Evolutionary conservation across 2,797 vertebrate genomes (phyloP), one percentile per base, ranked within the genome.

Genomic region (Danio jaintianensis): DNA sequence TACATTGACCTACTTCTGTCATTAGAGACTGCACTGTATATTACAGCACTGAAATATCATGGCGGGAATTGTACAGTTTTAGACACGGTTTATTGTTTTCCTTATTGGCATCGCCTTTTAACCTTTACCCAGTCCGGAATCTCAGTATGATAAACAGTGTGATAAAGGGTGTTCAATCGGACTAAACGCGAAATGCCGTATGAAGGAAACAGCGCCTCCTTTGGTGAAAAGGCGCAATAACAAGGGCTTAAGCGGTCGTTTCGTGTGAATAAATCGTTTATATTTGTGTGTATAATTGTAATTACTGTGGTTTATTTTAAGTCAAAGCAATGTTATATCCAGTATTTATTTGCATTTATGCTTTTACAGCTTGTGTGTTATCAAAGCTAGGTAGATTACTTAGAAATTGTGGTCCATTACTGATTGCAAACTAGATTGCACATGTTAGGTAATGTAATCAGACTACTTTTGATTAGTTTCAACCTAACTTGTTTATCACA

Each of bases 1-100:
- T 93, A 92, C 87, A 91, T 89, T 95, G 91, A 93, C 93, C 93
- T 91, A 93, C 86, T 93, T 94, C 87, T 93, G 92, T 94, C 93
- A 93, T 87, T 91, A 85, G 88, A 86, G 88, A 93, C 93, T 93
- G 93, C 80, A 78, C 56, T 79, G 84, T 72, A 83, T 83, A 50
- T 82, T 66, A 29, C 68, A 71, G 36, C 18, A 69, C 55, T 79
- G 66, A 38, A 20, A 62, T 52, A 75, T 48, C 69, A 75, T 63
- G 56, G 11, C 20, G 7, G 11, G 16, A 62, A 52, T 4, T 15
- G 43, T 43, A 10, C 47, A 22, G 40, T n/a, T 64, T 50, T 45
- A 55, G 6, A 12, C 42, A 48, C 7, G 20, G 50, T 63, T 73
- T 53, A 38, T 47, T 59, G 38, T 38, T 52, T 13, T 63, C 6